A percentile compares a stretch with the other conserved stretches of the same genome.
Evolutionary conservation across 2,113 vertebrate genomes (phyloP).

Genomic region (Leucosticte australis): DNA sequence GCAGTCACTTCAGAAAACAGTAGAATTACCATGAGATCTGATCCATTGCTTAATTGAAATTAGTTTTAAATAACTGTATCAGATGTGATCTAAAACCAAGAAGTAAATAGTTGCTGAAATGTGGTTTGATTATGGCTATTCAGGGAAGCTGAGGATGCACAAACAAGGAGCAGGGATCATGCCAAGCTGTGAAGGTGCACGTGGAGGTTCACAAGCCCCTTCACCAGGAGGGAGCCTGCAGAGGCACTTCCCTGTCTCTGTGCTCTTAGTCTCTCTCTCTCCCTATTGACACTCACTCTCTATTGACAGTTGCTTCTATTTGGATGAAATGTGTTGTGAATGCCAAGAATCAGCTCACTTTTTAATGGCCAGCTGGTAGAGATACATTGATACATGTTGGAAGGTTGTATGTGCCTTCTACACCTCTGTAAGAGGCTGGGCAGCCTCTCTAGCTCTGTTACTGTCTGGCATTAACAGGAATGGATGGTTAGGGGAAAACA

Average conservation of each 20-base stretch:
- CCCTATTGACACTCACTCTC: too few species aligned
- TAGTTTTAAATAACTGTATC: background rate
- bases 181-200: background rate
- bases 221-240: background rate
- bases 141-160: background rate
- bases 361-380: background rate
- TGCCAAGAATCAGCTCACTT: background rate
- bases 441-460: background rate
- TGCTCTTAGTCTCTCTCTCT: background rate
- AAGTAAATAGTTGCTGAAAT: background rate
- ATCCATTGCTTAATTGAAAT: slow-evolving; percentile 16
- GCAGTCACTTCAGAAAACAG: background rate
- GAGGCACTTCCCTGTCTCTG: background rate
- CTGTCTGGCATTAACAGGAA: background rate
- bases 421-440: background rate
- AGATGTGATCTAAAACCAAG: background rate
- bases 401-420: background rate
- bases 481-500: background rate
- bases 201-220: accelerated
- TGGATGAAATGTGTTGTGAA: background rate
- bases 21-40: background rate
- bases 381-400: background rate
- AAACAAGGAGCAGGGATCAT: background rate
- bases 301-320: background rate
- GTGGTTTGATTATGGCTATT: background rate